These are phyloP conservation scores for Tethya wilhelma DNA, from an alignment of 37 sponge, comb jelly and placozoan genomes.

Conservation along the genomic window DNA sequence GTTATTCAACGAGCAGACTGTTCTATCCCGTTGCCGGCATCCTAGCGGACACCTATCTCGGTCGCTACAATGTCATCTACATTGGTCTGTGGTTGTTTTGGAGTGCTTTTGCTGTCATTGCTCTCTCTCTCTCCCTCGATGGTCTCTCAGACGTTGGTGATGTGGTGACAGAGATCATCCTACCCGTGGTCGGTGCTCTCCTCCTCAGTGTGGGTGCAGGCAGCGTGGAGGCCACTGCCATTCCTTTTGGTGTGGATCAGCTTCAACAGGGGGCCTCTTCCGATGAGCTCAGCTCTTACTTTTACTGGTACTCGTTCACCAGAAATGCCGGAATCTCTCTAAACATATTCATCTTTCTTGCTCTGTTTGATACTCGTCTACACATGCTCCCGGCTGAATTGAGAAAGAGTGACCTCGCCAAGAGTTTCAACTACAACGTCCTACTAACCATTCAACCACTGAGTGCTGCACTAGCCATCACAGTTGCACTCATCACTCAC, in stretches of 20 bases:
- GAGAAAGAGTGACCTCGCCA: not conserved
- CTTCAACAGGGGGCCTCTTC: constrained; percentile 42
- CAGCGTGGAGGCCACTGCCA: constrained; percentile 38
- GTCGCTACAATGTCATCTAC: constrained; percentile 42
- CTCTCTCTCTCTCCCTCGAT: not conserved
- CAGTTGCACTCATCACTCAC: constrained; percentile 13
- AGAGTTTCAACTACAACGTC: not conserved
- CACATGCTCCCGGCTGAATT: not conserved
- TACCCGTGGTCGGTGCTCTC: not conserved
- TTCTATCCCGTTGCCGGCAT: constrained; percentile 56
- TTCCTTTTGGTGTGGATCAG: constrained; percentile 56
- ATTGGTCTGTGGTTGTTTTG: constrained; percentile 54
- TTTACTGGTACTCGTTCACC: constrained; percentile 44
- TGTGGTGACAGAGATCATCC: not conserved
- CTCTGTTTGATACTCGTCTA: not conserved
- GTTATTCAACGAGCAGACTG: constrained; percentile 15
- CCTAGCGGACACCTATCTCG: constrained; percentile 45
- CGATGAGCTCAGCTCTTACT: constrained; percentile 50
- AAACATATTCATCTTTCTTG: not conserved
- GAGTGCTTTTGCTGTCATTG: constrained; percentile 12
- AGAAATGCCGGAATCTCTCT: constrained; percentile 1
- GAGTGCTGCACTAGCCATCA: not conserved
- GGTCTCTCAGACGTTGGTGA: too few relatives aligned
- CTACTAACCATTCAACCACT: not conserved
- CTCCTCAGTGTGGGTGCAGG: constrained; percentile 20